Conservation (phyloP, 2,113 vertebrate species). For the Passer domesticus region DNA sequence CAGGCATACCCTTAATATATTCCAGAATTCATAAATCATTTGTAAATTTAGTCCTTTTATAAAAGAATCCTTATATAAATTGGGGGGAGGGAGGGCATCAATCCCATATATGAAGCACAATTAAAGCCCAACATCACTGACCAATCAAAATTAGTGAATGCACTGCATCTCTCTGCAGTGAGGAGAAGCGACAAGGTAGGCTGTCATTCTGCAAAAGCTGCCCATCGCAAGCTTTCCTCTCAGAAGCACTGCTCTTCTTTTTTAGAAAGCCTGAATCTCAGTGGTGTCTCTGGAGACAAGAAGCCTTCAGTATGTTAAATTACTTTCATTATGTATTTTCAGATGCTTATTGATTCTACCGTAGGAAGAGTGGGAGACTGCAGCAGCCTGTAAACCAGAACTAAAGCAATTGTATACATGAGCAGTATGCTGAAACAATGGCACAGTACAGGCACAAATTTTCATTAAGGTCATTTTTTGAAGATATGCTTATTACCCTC, state of each 20-base stretch:
- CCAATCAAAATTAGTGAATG: conserved; percentile 95
- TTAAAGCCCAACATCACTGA: conserved; percentile 92
- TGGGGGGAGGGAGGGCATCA: conserved; percentile 31
- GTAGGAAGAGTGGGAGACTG: conserved; percentile 77
- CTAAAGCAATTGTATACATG: conserved; percentile 72
- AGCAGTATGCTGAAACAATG: conserved; percentile 80
- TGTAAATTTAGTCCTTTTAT: conserved; percentile 68
- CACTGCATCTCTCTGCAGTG: conserved; percentile 98
- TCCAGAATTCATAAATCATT: conserved; percentile 69
- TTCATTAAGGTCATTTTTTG: conserved; percentile 76
- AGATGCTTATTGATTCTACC: conserved; percentile 81
- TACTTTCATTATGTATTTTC: conserved; percentile 83
- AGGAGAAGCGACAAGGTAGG: conserved; percentile 85
- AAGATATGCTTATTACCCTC: conserved; percentile 73
- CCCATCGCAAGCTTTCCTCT: conserved; percentile 74
- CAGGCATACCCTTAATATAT: conserved; percentile 65
- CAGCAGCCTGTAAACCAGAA: conserved; percentile 78
- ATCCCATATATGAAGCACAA: conserved; percentile 81
- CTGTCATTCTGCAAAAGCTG: conserved; percentile 84
- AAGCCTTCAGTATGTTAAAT: conserved; percentile 82
- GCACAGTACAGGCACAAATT: conserved; percentile 75
- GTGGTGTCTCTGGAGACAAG: conserved; percentile 78
- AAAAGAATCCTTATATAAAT: conserved; percentile 74
- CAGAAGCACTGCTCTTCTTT: conserved; percentile 71
- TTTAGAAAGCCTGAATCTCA: conserved; percentile 72